Percentiles rank a stretch among this genome's conserved stretches.
phyloP scores from a whole-genome alignment of 2,113 vertebrate genomes.

The Aramus guarauna region DNA sequence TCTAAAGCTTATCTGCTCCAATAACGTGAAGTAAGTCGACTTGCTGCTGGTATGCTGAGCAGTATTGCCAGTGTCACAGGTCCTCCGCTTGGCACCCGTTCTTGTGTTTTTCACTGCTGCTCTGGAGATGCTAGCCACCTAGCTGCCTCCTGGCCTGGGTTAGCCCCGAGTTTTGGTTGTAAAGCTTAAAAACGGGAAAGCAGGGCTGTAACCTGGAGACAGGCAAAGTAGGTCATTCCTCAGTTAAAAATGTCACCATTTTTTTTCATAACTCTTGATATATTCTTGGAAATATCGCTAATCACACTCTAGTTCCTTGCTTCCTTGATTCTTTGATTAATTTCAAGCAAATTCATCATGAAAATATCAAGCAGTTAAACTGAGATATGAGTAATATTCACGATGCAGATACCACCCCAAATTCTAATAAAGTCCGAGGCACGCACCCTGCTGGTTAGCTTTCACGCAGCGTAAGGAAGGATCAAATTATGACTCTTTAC shows the following conservation, averaged over 20 bases:
- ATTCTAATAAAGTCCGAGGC: background rate
- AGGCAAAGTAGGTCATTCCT: background rate
- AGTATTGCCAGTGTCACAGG: background rate
- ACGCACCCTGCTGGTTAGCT: background rate
- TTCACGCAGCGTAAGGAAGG: background rate
- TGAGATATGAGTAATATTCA: background rate
- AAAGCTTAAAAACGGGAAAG: background rate
- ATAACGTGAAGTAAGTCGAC: background rate
- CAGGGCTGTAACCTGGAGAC: background rate
- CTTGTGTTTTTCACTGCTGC: background rate
- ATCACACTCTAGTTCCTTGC: background rate
- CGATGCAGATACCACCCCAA: background rate
- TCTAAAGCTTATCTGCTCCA: background rate
- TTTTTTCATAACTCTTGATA: background rate
- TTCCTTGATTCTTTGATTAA: background rate
- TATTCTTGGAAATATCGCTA: background rate
- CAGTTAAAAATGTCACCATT: background rate
- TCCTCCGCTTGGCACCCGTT: accelerated
- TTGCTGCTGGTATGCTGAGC: background rate
- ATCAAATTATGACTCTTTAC: background rate
- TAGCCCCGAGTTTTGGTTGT: background rate
- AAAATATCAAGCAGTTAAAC: background rate
- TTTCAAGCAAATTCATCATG: background rate
- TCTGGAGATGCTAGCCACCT: background rate
- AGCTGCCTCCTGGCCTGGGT: background rate